These are phyloP conservation scores for Eremobia ochroleuca DNA, from an alignment of 2,888 invertebrate genomes.

Conservation along the genomic window DNA sequence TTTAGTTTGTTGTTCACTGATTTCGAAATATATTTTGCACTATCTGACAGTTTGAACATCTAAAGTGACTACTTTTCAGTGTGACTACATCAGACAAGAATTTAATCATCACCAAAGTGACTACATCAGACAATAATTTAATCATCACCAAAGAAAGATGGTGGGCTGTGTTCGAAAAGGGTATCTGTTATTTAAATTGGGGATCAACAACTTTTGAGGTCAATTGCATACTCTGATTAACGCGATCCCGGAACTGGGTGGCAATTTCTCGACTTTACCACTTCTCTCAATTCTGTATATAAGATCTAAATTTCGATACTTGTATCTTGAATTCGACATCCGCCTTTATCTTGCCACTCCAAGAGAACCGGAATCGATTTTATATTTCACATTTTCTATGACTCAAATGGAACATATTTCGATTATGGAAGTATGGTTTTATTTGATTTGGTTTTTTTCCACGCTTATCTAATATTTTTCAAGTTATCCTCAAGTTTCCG, in stretches of 20 bases:
- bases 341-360: conserved; percentile 21
- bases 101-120: neutral
- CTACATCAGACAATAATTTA: conserved; percentile 8
- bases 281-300: conserved; percentile 17
- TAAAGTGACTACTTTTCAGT: too few relatives aligned
- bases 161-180: conserved; percentile 10
- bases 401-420: conserved; percentile 19
- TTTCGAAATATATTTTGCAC: conserved; percentile 3
- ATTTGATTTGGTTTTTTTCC: conserved; percentile 14
- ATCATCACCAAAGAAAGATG: conserved; percentile 5
- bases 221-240: conserved; percentile 28
- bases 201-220: conserved; percentile 23
- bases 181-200: conserved; percentile 25
- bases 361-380: conserved; percentile 26
- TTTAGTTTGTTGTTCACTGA: neutral
- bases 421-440: neutral
- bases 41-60: neutral
- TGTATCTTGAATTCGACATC: conserved; percentile 17
- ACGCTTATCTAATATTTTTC: neutral
- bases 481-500: conserved; percentile 6
- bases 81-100: conserved; percentile 10
- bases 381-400: conserved; percentile 9
- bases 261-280: conserved; percentile 8
- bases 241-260: conserved; percentile 13
- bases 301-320: conserved; percentile 16